These are phyloP conservation scores for Drosophila neotestacea DNA, from an alignment of 2,888 invertebrate genomes.

Conservation along the genomic window DNA sequence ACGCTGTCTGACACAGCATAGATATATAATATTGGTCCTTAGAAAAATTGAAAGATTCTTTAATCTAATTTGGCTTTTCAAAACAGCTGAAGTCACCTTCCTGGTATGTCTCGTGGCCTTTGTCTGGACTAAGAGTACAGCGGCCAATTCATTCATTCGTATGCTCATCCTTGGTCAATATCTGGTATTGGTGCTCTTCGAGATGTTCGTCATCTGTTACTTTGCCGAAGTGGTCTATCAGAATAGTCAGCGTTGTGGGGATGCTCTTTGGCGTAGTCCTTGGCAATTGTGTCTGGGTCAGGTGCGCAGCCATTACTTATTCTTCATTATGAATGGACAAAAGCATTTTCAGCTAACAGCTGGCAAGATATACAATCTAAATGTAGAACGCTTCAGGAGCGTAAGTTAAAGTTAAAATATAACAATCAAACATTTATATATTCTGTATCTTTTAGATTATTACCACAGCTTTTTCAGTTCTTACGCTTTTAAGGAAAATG, in stretches of 20 bases:
- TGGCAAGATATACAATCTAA: slow-evolving; percentile 74
- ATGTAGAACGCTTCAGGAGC: slow-evolving; percentile 56
- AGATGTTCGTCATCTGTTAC: slow-evolving; percentile 79
- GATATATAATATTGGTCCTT: slow-evolving; percentile 73
- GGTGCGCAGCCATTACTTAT: slow-evolving; percentile 66
- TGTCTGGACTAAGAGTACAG: slow-evolving; percentile 77
- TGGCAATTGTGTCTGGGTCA: slow-evolving; percentile 71
- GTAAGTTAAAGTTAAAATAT: neutral
- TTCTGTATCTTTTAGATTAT: slow-evolving; percentile 9
- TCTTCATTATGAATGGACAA: slow-evolving; percentile 54
- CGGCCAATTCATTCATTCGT: slow-evolving; percentile 64
- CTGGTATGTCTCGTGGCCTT: slow-evolving; percentile 81
- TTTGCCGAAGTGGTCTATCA: slow-evolving; percentile 69
- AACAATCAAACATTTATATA: neutral
- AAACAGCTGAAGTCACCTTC: slow-evolving; percentile 76
- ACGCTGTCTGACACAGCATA: slow-evolving; percentile 79
- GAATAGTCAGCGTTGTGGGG: slow-evolving; percentile 74
- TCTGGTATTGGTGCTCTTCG: slow-evolving; percentile 68
- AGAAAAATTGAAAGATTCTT: slow-evolving; percentile 79
- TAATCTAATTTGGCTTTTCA: slow-evolving; percentile 78
- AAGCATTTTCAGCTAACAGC: slow-evolving; percentile 69
- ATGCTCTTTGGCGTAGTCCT: slow-evolving; percentile 74
- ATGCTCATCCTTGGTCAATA: slow-evolving; percentile 73
- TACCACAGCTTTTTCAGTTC: slow-evolving; percentile 26
- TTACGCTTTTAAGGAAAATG: slow-evolving; percentile 40